Evolutionary conservation across 2,113 vertebrate species (phyloP).

Genomic region (Paradoxurus hermaphroditus): DNA sequence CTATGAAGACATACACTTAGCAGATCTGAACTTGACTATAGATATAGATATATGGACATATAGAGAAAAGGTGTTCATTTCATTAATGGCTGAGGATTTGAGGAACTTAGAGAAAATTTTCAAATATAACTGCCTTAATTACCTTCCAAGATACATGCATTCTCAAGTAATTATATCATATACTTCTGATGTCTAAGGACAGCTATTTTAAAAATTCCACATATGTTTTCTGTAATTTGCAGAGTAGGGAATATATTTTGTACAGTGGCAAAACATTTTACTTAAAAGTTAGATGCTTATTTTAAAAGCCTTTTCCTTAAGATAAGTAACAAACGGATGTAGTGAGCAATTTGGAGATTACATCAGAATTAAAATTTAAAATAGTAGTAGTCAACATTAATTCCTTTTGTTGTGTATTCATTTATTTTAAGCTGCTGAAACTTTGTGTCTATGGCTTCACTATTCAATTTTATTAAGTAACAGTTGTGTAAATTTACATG

Average conservation of each 20-base stretch:
- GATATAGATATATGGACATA: neutral
- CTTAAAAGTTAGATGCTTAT: neutral
- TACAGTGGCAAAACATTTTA: neutral
- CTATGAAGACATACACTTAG: neutral
- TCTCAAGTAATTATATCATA: neutral
- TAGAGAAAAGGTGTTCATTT: neutral
- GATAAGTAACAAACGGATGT: neutral
- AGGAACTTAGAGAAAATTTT: slow-evolving; percentile 4
- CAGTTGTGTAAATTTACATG: neutral
- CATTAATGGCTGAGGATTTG: neutral
- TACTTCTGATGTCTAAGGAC: neutral
- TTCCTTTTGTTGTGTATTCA: neutral
- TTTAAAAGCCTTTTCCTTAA: slow-evolving; percentile 19
- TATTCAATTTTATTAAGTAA: neutral
- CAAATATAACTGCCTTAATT: neutral
- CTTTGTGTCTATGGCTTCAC: neutral
- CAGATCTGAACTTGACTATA: neutral
- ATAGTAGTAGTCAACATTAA: neutral
- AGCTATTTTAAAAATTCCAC: neutral
- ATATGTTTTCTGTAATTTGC: neutral
- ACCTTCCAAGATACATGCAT: neutral
- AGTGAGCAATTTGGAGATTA: neutral
- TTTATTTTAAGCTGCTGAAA: neutral
- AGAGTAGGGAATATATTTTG: neutral
- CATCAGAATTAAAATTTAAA: slow-evolving; percentile 2